Evolutionary conservation across 2,888 invertebrate species (phyloP), one percentile per base, ranked within the genome.

Genomic region (Germaria angustata): DNA sequence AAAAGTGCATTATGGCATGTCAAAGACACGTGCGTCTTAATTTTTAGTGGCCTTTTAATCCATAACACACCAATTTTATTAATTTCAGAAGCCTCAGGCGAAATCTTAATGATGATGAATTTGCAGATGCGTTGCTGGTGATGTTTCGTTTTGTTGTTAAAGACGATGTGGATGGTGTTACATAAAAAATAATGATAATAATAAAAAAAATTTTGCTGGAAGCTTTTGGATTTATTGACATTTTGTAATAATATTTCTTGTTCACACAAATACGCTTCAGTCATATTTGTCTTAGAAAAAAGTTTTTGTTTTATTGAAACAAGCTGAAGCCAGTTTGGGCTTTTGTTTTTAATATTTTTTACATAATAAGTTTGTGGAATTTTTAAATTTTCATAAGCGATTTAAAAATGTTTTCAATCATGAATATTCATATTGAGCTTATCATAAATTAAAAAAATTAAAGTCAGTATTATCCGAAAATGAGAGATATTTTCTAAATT

Each of bases 81-180:
- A 63, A 63, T 55, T 69, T 36, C 53, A 46, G 8, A 63, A 57
- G 69, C 61, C 69, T 51, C 2, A 24, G 28, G 61, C 59, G 41
- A 69, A 53, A 77, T 63, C 36, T 71, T 71, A 78, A 69, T 78
- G 61, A 72, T 39, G n/a, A 72, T 39, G 32, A 59, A 36, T 49
- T 61, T 59, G n/a, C 28, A 28, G 24, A 9, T 69, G 24, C 20
- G 28, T 9, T n/a, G 39, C 13, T n/a, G n/a, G 2, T 41, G 13
- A 9, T n/a, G 5, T 5, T 36, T 9, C 2, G 2, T 44, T 20
- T 32, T 34, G 15, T 41, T 68, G 53, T n/a, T 68, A 32, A 8
- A 6, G 24, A 7, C 36, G 36, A 36, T 17, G 36, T 1, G 7
- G n/a, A 15, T 22, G 39, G 24, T 36, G 36, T 51, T 51, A 36